Evolutionary conservation across 2,113 vertebrate genomes (phyloP).

Genomic region (Bubo scandiacus): DNA sequence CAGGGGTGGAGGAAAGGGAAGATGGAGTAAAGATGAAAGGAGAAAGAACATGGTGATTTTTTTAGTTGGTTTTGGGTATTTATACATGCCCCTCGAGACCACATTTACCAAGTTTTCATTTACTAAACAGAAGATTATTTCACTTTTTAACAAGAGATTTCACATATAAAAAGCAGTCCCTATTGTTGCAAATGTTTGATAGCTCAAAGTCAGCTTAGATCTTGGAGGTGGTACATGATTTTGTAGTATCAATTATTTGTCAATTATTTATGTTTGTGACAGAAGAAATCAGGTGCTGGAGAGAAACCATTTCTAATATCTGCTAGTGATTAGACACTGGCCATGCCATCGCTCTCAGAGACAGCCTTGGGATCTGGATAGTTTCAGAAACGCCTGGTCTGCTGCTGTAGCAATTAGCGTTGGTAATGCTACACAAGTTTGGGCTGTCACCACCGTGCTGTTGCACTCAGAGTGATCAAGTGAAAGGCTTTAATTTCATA

Average conservation of each 20-base stretch:
- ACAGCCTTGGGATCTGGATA: accelerated
- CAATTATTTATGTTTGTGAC: background rate
- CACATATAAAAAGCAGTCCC: background rate
- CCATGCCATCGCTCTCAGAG: background rate
- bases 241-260: background rate
- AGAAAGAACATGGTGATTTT: background rate
- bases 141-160: background rate
- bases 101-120: background rate
- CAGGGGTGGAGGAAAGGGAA: background rate
- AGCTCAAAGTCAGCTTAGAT: background rate
- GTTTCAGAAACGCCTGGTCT: background rate
- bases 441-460: background rate
- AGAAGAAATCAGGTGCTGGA: background rate
- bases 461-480: background rate
- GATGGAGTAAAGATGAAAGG: background rate
- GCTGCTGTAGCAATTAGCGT: background rate
- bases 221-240: background rate
- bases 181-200: background rate
- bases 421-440: background rate
- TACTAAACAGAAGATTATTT: background rate
- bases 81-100: background rate
- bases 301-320: background rate
- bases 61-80: background rate
- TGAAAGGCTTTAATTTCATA: background rate
- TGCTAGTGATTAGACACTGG: background rate